Evolutionary conservation across 2,888 invertebrate genomes (phyloP).

Genomic region (Petrophora chlorosata): DNA sequence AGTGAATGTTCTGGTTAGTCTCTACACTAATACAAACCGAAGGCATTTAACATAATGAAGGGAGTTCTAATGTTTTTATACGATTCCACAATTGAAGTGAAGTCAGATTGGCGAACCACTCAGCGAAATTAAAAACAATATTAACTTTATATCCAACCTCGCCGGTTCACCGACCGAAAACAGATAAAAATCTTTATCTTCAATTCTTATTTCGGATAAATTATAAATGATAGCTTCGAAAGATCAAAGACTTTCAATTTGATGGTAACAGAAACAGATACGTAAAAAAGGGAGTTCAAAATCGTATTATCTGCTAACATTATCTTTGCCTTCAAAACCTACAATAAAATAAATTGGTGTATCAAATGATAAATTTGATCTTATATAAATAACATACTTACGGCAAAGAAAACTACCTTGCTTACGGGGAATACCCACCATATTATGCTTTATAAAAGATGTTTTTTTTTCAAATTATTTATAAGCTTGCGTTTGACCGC

Average conservation of each 20-base stretch:
- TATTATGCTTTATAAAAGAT: too few relatives aligned
- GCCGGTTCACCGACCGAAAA: slow-evolving; percentile 14
- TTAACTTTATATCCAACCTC: slow-evolving; percentile 31
- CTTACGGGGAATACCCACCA: too few relatives aligned
- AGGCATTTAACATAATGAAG: slow-evolving; percentile 34
- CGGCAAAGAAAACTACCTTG: too few relatives aligned
- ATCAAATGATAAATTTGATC: too few relatives aligned
- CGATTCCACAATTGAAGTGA: slow-evolving; percentile 31
- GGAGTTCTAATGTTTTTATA: slow-evolving; percentile 27
- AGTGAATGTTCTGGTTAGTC: too few relatives aligned
- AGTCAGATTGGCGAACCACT: slow-evolving; percentile 35
- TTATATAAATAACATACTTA: too few relatives aligned
- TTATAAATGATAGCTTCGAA: neutral
- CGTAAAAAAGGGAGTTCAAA: too few relatives aligned
- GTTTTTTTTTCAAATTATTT: too few relatives aligned
- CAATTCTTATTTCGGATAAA: neutral
- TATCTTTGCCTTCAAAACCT: too few relatives aligned
- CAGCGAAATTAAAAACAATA: slow-evolving; percentile 38
- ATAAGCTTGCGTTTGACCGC: too few relatives aligned
- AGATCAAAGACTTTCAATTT: neutral
- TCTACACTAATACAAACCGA: too few relatives aligned
- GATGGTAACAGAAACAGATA: neutral
- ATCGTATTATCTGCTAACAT: neutral
- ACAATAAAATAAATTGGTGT: too few relatives aligned
- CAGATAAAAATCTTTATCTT: slow-evolving; percentile 18